Base-by-base conservation (phyloP, 1,140 invertebrate species). In the Listronotus oregonensis region DNA sequence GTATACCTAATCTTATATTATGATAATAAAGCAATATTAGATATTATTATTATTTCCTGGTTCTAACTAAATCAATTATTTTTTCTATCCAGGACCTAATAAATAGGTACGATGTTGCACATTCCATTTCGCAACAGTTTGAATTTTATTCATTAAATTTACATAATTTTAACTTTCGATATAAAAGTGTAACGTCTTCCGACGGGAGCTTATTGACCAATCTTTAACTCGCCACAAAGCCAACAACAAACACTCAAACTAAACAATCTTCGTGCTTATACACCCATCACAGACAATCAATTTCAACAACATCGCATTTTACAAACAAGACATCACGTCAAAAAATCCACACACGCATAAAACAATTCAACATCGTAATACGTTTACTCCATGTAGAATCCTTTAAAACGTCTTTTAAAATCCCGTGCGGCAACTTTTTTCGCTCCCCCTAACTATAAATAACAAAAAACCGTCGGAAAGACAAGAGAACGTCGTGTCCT, bases 311-410 rank as follows among this genome's bases (percentile, higher is more conserved):
- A 59, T 54, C 40, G 50, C 60, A 63, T 63, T 63, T 49, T 49
- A 46, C 56, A 75, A 75, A 75, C 73, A 75, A 75, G 72, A 75
- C 71, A 73, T 73, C 72, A 73, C 54, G 62, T 62, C 67, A 65
- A 72, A 73, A 75, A 72, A 70, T 59, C 50, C 55, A 58, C 64
- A 47, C 59, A 42, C 17, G 43, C 54, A 64, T 55, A 57, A 61
- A 67, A 57, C 61, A 64, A 64, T 58, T 37, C 55, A 61, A 54
- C 64, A 60, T 50, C 56, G 50, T 60, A 59, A 59, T 60, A 66
- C 57, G 60, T 60, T 63, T 63, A 63, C 60, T 52, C 40, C 50
- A 54, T 63, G 49, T 63, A 54, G 49, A 52, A 54, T 46, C 39
- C 47, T 31, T 59, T 46, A 15, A 47, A 59, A 58, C 42, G 43